Evolutionary conservation across 2,797 vertebrate genomes (phyloP), one percentile per base, ranked within the genome.

Genomic region (Mormyrops attenuatus): DNA sequence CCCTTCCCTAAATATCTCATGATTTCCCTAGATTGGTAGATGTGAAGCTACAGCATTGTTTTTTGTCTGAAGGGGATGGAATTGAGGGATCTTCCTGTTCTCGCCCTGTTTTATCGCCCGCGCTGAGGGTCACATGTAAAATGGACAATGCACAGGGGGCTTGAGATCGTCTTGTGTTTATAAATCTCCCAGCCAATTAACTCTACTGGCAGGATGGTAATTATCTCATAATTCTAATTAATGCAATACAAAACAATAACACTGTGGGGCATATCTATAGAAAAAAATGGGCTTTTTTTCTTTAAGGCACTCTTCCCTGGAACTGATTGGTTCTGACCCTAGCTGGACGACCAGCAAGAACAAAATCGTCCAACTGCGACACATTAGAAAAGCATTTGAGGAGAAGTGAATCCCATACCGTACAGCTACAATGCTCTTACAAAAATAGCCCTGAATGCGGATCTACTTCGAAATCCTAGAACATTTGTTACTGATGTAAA

Each of bases 131-230:
- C 93, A 94, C 94, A 95, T 92, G 91, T 89, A 90, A 93, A 93
- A 93, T 91, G 93, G 93, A 94, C 91, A 90, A 92, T 94, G 91
- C 92, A 92, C 93, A 93, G 92, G 90, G 84, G 93, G 91, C 92
- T 92, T 47, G 77, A 44, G 41, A 20, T 93, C 91, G 92, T 94
- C 94, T 93, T 91, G 73, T 93, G 63, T 94, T 95, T 94, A 94
- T 95, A 94, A 92, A 94, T 95, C 90, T 89, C 41, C 93, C 93
- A 94, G 94, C 94, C 95, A 95, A 95, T 95, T 93, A 93, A 91
- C 90, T 92, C 94, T 93, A 94, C 92, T 93, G 91, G 91, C 94
- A 92, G 91, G 94, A 93, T 92, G 88, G 49, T 55, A 92, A 92
- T 92, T 91, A 91, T 94, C 95, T 94, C 92, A 92, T 50, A 88